These are phyloP conservation scores for Mythimna lalbum DNA, from an alignment of 2,888 invertebrate species.

Conservation along the genomic window DNA sequence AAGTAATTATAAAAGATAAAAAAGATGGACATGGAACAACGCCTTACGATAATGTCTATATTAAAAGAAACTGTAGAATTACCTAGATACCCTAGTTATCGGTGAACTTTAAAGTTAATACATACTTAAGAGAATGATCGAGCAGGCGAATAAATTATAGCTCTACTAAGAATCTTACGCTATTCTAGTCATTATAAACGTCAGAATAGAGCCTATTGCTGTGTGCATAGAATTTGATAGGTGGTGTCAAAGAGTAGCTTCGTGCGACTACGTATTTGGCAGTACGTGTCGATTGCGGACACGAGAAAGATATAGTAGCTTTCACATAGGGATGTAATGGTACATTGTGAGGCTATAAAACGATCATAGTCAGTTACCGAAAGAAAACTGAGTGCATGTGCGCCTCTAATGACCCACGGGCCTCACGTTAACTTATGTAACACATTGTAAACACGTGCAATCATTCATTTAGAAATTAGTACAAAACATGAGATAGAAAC, in stretches of 20 bases:
- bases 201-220: conserved; percentile 26
- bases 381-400: conserved; percentile 43
- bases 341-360: conserved; percentile 47
- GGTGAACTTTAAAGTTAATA: conserved; percentile 60
- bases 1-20: conserved; percentile 12
- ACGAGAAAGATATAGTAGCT: conserved; percentile 49
- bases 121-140: conserved; percentile 48
- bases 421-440: conserved; percentile 25
- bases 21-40: conserved; percentile 12
- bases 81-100: conserved; percentile 38
- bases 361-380: conserved; percentile 29
- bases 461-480: neutral
- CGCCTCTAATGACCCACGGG: conserved; percentile 15
- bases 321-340: conserved; percentile 62
- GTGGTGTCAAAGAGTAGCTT: conserved; percentile 60
- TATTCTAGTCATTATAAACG: conserved; percentile 40
- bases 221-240: conserved; percentile 28
- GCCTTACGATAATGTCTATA: conserved; percentile 55
- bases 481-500: no score
- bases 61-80: conserved; percentile 46
- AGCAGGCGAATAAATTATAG: conserved; percentile 44
- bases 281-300: conserved; percentile 49
- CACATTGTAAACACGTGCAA: neutral
- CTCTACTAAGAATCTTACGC: conserved; percentile 22
- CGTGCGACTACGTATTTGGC: conserved; percentile 59